phyloP scores from a whole-genome alignment of 2,797 vertebrate genomes.

The Myripristis jacobus region DNA sequence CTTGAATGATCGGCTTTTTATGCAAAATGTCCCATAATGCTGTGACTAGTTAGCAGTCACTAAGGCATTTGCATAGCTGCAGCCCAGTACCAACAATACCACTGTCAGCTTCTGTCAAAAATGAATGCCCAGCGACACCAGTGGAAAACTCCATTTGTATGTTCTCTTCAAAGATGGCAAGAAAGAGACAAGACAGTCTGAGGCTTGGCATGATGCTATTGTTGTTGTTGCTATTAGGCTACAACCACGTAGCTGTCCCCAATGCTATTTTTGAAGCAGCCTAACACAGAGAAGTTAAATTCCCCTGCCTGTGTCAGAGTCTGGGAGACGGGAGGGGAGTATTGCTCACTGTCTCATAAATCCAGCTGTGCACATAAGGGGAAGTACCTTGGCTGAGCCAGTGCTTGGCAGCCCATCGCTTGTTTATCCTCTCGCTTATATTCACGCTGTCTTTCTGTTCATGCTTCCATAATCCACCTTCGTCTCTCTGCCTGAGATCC shows the following conservation, averaged over 20 bases:
- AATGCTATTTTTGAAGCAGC: slow-evolving; percentile 74
- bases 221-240: slow-evolving; percentile 44
- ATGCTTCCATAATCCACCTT: slow-evolving; percentile 62
- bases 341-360: slow-evolving; percentile 82
- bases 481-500: slow-evolving; percentile 41
- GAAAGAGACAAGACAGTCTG: slow-evolving; percentile 7
- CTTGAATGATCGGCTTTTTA: too few species aligned
- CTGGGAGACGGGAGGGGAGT: slow-evolving; percentile 75
- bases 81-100: not conserved
- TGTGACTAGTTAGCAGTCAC: not conserved
- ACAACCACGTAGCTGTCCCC: slow-evolving; percentile 49
- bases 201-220: slow-evolving; percentile 27
- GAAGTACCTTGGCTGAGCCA: slow-evolving; percentile 80
- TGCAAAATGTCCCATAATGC: not conserved
- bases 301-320: slow-evolving; percentile 85
- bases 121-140: not conserved
- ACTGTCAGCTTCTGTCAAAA: not conserved
- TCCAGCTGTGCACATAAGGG: slow-evolving; percentile 83
- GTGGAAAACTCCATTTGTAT: slow-evolving; percentile 22
- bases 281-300: slow-evolving; percentile 74
- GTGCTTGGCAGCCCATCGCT: slow-evolving; percentile 70
- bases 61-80: not conserved
- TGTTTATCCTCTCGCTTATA: slow-evolving; percentile 78
- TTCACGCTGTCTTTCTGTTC: slow-evolving; percentile 59
- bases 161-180: slow-evolving; percentile 1